Conservation (phyloP, 2,113 vertebrate genomes). For the Prochilodus magdalenae region DNA sequence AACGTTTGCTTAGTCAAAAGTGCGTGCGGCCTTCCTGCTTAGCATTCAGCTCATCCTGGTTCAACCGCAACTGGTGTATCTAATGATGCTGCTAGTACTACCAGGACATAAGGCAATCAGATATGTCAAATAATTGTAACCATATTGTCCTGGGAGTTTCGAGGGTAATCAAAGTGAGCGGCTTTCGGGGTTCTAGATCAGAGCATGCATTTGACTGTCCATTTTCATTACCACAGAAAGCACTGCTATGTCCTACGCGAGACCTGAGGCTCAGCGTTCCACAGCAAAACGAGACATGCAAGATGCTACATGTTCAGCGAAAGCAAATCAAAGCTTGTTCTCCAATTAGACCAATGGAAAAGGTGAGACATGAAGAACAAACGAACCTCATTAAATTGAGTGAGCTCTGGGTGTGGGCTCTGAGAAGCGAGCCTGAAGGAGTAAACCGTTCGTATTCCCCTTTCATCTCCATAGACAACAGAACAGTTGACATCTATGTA, state of each 20-base stretch:
- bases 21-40: constrained; percentile 22
- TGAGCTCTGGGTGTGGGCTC: constrained; percentile 46
- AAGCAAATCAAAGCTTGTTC: constrained; percentile 28
- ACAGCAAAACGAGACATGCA: too few species aligned
- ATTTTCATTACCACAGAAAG: neutral
- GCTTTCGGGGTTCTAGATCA: neutral
- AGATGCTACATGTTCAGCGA: neutral
- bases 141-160: neutral
- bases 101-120: constrained; percentile 18
- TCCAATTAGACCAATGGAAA: constrained; percentile 43
- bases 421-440: constrained; percentile 12
- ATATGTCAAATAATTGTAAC: constrained; percentile 5
- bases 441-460: constrained; percentile 32
- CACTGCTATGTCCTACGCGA: neutral
- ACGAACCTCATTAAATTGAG: constrained; percentile 32
- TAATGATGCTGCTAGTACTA: constrained; percentile 32
- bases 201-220: neutral
- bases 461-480: constrained; percentile 47
- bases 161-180: neutral
- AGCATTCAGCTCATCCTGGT: constrained; percentile 41
- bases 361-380: constrained; percentile 20
- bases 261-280: neutral
- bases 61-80: constrained; percentile 27
- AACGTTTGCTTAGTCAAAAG: constrained; percentile 44
- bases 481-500: constrained; percentile 8